Evolutionary conservation across 2,797 vertebrate species (phyloP).

Genomic region (Phataginus tricuspis): DNA sequence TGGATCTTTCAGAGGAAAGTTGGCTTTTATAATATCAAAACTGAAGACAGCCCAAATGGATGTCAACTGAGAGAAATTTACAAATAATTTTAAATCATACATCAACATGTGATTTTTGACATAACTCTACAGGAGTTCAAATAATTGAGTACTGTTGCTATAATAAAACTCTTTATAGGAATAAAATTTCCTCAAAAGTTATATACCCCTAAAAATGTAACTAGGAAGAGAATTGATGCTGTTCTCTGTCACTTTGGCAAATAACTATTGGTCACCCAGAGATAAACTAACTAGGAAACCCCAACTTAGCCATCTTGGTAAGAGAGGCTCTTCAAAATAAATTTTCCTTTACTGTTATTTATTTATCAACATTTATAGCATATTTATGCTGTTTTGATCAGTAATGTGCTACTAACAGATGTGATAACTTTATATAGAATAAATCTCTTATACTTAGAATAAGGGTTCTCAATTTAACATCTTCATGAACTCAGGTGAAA

Average conservation of each 20-base stretch:
- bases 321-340: not conserved
- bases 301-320: not conserved
- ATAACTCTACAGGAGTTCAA: not conserved
- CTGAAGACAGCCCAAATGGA: not conserved
- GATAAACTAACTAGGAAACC: not conserved
- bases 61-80: not conserved
- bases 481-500: not conserved
- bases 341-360: not conserved
- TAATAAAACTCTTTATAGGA: not conserved
- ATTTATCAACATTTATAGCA: not conserved
- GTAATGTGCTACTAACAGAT: not conserved
- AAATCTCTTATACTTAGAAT: not conserved
- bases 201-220: not conserved
- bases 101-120: not conserved
- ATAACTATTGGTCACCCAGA: not conserved
- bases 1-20: not conserved
- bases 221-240: not conserved
- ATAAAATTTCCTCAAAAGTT: not conserved
- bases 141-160: not conserved
- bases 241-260: too few species aligned
- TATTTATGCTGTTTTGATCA: not conserved
- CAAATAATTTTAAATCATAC: not conserved
- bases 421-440: not conserved
- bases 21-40: not conserved
- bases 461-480: not conserved